phyloP scores from a whole-genome alignment of 2,797 vertebrate species.

The Pelobates cultripes region DNA sequence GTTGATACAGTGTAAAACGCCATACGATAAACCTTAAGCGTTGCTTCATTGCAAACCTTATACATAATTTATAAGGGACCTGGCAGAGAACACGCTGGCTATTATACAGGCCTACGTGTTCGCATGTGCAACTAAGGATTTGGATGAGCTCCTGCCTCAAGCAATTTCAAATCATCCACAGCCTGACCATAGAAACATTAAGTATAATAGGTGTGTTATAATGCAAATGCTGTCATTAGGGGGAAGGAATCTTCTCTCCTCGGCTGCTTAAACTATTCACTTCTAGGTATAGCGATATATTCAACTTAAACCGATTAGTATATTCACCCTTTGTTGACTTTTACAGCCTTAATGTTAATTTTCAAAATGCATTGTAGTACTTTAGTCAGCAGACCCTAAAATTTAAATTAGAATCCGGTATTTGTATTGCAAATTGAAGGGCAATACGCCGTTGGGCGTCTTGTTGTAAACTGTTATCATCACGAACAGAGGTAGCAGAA shows the following conservation, averaged over 20 bases:
- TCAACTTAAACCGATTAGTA: background rate
- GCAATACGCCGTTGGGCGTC: background rate
- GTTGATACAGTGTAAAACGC: conserved; percentile 9
- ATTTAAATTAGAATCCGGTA: background rate
- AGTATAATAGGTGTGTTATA: conserved; percentile 28
- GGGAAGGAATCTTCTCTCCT: conserved; percentile 10
- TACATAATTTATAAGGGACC: conserved; percentile 36
- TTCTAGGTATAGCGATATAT: conserved; percentile 32
- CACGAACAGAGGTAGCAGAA: background rate
- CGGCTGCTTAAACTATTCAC: conserved; percentile 23
- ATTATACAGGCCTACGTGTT: conserved; percentile 18
- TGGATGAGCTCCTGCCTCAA: conserved; percentile 48
- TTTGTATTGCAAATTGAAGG: background rate
- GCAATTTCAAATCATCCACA: conserved; percentile 46
- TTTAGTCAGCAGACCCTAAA: background rate
- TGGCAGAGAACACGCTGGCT: conserved; percentile 42
- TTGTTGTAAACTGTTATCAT: background rate
- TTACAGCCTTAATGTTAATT: background rate
- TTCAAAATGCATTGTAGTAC: background rate
- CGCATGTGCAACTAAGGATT: conserved; percentile 18
- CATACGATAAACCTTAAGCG: conserved; percentile 36
- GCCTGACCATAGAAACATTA: conserved; percentile 45
- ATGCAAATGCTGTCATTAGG: conserved; percentile 33
- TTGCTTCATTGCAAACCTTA: conserved; percentile 37
- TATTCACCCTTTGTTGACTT: background rate